phyloP scores from a whole-genome alignment of 2,113 vertebrate species.

The Xyliphius kryptos region DNA sequence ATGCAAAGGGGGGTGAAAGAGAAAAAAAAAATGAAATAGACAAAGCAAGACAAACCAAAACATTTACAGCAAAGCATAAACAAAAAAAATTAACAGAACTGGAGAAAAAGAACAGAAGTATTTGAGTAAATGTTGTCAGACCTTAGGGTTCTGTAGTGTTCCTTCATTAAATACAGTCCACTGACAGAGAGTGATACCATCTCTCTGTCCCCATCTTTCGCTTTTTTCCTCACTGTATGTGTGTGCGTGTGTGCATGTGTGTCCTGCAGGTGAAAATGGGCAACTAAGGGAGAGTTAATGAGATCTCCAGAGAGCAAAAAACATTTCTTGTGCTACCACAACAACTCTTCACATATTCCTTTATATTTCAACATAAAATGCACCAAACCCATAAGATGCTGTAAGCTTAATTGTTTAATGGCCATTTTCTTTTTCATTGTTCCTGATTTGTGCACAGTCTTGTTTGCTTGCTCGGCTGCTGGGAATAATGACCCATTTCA shows the following conservation, averaged over 20 bases:
- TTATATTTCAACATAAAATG: slow-evolving; percentile 54
- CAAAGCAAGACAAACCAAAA: too few relatives aligned
- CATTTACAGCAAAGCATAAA: too few relatives aligned
- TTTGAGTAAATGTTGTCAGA: too few relatives aligned
- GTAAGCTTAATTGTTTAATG: slow-evolving; percentile 55
- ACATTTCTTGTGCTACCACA: slow-evolving; percentile 58
- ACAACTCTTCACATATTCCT: slow-evolving; percentile 52
- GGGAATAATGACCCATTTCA: slow-evolving; percentile 55
- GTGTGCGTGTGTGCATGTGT: slow-evolving; percentile 34
- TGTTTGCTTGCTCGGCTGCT: slow-evolving; percentile 36
- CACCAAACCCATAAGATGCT: slow-evolving; percentile 55
- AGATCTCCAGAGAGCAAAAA: slow-evolving; percentile 61
- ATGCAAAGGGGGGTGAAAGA: too few relatives aligned
- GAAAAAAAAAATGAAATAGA: too few relatives aligned
- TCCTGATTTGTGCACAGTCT: slow-evolving; percentile 31
- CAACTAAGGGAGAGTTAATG: slow-evolving; percentile 63
- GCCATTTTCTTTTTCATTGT: slow-evolving; percentile 58
- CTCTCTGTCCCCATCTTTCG: not conserved
- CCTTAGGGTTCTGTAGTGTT: too few relatives aligned
- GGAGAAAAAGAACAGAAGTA: too few relatives aligned
- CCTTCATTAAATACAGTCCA: too few relatives aligned
- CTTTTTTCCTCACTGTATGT: slow-evolving; percentile 50
- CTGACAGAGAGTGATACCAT: too few relatives aligned
- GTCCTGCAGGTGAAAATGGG: slow-evolving; percentile 57
- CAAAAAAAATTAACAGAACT: too few relatives aligned